Evolutionary conservation across 1,140 invertebrate genomes (phyloP), one percentile per base, ranked within the genome.

Genomic region (Drosophila aff.): DNA sequence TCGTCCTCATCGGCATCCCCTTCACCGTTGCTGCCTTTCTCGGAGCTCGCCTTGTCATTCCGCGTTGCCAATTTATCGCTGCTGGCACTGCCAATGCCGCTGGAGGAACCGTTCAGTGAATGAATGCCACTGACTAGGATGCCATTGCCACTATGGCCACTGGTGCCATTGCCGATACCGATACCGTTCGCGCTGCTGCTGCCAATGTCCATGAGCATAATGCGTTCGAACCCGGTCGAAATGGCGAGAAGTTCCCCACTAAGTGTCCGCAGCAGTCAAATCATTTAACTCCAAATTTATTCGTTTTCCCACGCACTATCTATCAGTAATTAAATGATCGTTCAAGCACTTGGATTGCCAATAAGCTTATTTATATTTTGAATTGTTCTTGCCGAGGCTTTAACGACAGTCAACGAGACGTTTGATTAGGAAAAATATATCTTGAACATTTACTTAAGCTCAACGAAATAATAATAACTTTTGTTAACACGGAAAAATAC

Each of bases 131-230:
- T 38, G 60, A 76, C 62, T 49, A 79, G 62, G 61, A 67, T 78
- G 77, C 63, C 78, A 79, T 67, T 65, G 69, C 73, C 78, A 79
- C 59, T 50, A 53, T 76, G 73, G 61, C 43, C 81, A 76, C 59
- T 81, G 73, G 72, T 81, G 59, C 69, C 67, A 38, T 55, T 55
- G 33, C 52, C 33, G 36, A 26, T 76, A 38, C 52, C 60, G 47
- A 43, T 77, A 57, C 55, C 60, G 61, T 44, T 71, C 41, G 62
- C 47, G 44, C 36, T 44, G 59, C 50, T 58, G 64, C 23, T 81
- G 49, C 67, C 78, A 68, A 60, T 84, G 66, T 84, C 72, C 61
- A 62, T 74, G 43, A 71, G 81, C 83, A 91, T 89, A 66, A 66
- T 85, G 79, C 40, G 61, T 66, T 46, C 66, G 64, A 50, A 72